Evolutionary conservation across 2,797 vertebrate species (phyloP).

Genomic region (Cossypha heuglini): DNA sequence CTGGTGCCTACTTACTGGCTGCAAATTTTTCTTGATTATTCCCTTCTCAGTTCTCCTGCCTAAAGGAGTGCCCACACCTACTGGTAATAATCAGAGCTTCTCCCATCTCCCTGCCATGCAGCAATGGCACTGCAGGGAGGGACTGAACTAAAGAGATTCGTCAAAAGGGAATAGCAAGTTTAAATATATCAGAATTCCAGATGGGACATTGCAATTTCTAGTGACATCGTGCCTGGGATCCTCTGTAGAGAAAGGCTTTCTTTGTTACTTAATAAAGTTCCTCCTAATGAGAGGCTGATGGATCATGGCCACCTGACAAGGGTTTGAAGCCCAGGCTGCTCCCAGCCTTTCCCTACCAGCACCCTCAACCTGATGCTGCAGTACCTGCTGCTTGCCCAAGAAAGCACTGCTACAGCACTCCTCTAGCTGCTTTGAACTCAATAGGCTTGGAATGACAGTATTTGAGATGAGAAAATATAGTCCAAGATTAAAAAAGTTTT

Average conservation of each 20-base stretch:
- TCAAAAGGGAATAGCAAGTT: not conserved
- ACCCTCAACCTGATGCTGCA: not conserved
- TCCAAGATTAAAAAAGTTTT: not conserved
- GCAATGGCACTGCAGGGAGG: not conserved
- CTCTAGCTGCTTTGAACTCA: not conserved
- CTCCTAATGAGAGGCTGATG: not conserved
- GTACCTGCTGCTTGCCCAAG: not conserved
- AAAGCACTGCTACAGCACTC: not conserved
- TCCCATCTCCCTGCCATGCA: not conserved
- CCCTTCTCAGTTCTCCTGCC: not conserved
- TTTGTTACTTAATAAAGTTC: not conserved
- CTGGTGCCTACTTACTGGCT: not conserved
- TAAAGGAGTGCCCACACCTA: not conserved
- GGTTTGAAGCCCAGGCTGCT: not conserved
- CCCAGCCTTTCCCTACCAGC: not conserved
- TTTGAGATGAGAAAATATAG: not conserved
- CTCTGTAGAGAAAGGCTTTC: not conserved
- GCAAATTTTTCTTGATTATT: not conserved
- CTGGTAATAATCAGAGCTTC: not conserved
- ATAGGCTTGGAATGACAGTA: not conserved
- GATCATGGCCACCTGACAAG: fast-evolving
- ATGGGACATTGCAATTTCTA: not conserved
- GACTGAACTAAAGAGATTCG: not conserved
- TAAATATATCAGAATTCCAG: not conserved
- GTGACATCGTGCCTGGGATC: not conserved